Evolutionary conservation across 2,888 invertebrate species (phyloP), one percentile per base, ranked within the genome.

Genomic region (Sthenelais limicola): DNA sequence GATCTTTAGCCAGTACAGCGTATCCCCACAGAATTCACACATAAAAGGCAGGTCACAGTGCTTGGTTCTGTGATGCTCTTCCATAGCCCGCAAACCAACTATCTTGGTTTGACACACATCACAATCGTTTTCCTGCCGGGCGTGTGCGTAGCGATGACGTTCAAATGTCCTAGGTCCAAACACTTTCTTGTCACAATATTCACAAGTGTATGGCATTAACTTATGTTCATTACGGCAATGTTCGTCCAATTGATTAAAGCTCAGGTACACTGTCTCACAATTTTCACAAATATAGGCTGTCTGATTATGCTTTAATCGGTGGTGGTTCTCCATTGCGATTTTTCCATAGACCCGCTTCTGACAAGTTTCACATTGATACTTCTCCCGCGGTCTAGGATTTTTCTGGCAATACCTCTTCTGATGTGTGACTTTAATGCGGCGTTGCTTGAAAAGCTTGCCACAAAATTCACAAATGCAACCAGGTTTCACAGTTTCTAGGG

Each of bases 141-240:
- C 62, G 43, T 62, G 62, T 21, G 21, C 38, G 38, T 62, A 62
- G 15, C 62, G 62, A 24, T 62, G 62, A 43, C 62, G 62, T 24
- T 62, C 62, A 38, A 62, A 62, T 1, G 62, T 62, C 2, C 62
- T 35, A 9, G 62, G 24, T 9, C 62, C 62, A 24, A 62, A 62
- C 62, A 62, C 62, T 62, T 62, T 62, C 62, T 62, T 62, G 26
- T 62, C 62, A 35, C 62, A 62, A 35, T 62, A 62, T 43, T 62
- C 62, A 21, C 62, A 62, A 3, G 62, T 38, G 62, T 62, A 62
- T 2, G 62, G 62, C 38, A 62, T 35, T 4, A 62, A 43, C 24
- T 62, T 62, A 26, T 62, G 62, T 35, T 62, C 62, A 26, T 62
- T 62, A 21, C 62, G 21, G 38, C 62, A 62, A 43, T 62, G 62